Conservation (phyloP, 1,140 invertebrate species). For the Pissodes strobi region DNA sequence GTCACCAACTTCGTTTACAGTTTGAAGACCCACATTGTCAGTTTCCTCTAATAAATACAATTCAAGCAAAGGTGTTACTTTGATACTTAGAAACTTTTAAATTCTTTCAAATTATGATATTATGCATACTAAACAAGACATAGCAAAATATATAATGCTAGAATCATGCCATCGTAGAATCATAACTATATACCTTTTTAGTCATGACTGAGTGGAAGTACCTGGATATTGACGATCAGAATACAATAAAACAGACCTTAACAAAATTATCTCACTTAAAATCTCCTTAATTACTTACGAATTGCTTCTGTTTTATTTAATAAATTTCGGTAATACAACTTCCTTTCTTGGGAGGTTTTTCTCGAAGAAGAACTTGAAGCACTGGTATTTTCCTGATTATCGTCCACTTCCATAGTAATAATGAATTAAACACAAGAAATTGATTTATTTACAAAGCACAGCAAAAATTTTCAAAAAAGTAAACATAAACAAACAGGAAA, state of each 20-base stretch:
- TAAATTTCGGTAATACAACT: slow-evolving; percentile 33
- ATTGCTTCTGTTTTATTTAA: slow-evolving; percentile 38
- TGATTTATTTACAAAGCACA: too few species aligned
- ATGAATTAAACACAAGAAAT: too few species aligned
- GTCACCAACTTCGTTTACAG: slow-evolving; percentile 51
- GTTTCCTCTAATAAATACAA: slow-evolving; percentile 42
- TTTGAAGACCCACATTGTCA: slow-evolving; percentile 47
- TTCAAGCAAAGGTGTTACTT: neutral
- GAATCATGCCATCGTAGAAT: too few species aligned
- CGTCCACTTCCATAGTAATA: neutral
- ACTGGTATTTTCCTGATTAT: slow-evolving; percentile 16
- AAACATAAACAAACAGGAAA: too few species aligned
- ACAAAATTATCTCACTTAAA: neutral
- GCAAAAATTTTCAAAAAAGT: too few species aligned
- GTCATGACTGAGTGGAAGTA: too few species aligned
- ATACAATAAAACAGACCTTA: neutral
- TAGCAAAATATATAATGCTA: too few species aligned
- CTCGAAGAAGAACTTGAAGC: neutral
- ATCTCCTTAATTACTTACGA: slow-evolving; percentile 18
- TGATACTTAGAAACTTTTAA: neutral
- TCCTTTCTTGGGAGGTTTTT: slow-evolving; percentile 22
- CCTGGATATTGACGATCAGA: too few species aligned
- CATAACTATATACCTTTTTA: too few species aligned
- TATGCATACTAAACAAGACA: too few species aligned
- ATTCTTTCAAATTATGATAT: too few species aligned